phyloP scores from a whole-genome alignment of 1,140 invertebrate species.

The Zaprionus africanus region DNA sequence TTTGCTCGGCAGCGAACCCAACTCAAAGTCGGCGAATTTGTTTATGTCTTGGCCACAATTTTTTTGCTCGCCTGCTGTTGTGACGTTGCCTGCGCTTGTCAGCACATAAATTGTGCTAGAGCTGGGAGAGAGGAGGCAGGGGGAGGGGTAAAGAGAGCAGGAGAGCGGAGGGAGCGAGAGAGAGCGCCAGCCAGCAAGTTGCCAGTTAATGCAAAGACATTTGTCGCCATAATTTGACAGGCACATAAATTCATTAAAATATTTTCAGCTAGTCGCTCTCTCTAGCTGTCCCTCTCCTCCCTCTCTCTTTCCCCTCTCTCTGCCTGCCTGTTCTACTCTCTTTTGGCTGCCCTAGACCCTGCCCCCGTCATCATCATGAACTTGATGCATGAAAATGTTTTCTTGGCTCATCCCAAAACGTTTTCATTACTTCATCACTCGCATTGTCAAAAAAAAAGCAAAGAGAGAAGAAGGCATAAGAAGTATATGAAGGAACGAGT shows the following conservation, averaged over 20 bases:
- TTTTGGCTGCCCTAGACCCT: conserved; percentile 14
- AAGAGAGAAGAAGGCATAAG: background rate
- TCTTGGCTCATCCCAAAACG: conserved; percentile 49
- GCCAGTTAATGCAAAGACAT: conserved; percentile 46
- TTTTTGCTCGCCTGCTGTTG: conserved; percentile 11
- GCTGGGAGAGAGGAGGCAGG: background rate
- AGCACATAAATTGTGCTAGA: conserved; percentile 36
- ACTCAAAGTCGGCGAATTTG: conserved; percentile 39
- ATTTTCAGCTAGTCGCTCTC: conserved; percentile 10
- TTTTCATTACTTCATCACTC: conserved; percentile 72
- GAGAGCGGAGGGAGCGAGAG: background rate
- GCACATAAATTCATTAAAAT: conserved; percentile 57
- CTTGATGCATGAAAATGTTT: conserved; percentile 64
- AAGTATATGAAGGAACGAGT: background rate
- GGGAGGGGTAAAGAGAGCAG: background rate
- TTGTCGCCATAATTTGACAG: conserved; percentile 54
- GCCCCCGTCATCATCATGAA: conserved; percentile 51
- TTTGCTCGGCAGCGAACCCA: conserved; percentile 6
- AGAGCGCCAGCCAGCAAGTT: conserved; percentile 9
- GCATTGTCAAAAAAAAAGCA: conserved; percentile 55
- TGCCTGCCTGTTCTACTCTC: background rate
- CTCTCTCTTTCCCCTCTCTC: background rate
- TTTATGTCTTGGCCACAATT: conserved; percentile 22
- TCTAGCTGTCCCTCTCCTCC: background rate
- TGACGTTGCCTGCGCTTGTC: conserved; percentile 14